Base-by-base conservation (phyloP, 2,113 vertebrate genomes). In the Ascaphus truei region DNA sequence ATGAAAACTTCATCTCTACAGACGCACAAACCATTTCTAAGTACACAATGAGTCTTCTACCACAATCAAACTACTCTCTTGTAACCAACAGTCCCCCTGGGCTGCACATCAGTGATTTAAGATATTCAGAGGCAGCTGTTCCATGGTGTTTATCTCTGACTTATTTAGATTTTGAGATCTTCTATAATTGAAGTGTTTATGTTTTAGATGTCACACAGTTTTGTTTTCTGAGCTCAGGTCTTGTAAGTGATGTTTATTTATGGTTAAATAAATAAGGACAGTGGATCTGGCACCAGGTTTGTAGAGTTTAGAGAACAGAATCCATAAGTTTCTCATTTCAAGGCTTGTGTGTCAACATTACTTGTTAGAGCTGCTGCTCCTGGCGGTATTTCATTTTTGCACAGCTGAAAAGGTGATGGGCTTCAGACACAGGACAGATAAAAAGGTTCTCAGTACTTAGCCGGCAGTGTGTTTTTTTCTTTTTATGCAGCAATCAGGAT, bases 241-340 rank as follows among this genome's bases (percentile, higher is more conserved):
- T 85, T 75, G 80, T 84, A 83, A 79, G 80, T 77, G 60, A 39
- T 81, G 81, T 83, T 84, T 87, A 81, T 82, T 81, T 83, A 83
- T 68, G 71, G 77, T 37, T 69, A 68, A 71, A 71, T 68, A 81
- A 79, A 83, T 87, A 80, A 76, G 80, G 69, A 22, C 68, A 51
- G 58, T 25, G 3, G 61, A 72, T 75, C 75, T 81, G 75, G 75
- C 50, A 41, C 36, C 20, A 55, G 60, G 39, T 1, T 67, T n/a
- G n/a, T n/a, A n/a, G n/a, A n/a, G n/a, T n/a, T n/a, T n/a, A n/a
- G n/a, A n/a, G n/a, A n/a, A n/a, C n/a, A n/a, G n/a, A n/a, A n/a
- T n/a, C n/a, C n/a, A n/a, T n/a, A n/a, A n/a, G n/a, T n/a, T n/a
- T n/a, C n/a, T n/a, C n/a, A n/a, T n/a, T n/a, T n/a, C n/a, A n/a